phyloP scores from a whole-genome alignment of 1,140 invertebrate genomes.

The Drosophila rhopaloa region DNA sequence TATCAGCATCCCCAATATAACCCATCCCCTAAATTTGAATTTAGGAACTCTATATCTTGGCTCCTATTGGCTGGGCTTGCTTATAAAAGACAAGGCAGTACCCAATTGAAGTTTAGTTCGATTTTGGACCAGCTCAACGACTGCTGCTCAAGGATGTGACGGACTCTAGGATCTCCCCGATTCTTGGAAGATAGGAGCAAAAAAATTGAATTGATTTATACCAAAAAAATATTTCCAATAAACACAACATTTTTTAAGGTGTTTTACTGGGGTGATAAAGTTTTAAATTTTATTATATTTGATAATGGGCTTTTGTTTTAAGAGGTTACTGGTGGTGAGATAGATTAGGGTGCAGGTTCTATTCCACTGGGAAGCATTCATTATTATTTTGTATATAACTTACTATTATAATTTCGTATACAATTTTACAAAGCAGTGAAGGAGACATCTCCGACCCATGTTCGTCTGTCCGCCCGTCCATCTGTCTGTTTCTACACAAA shows the following conservation, averaged over 20 bases:
- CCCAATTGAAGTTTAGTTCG: conserved; percentile 71
- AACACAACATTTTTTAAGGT: background rate
- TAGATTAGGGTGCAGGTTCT: no score
- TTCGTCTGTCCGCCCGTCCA: no score
- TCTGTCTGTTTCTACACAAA: no score
- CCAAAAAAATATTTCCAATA: conserved; percentile 3
- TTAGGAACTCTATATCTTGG: conserved; percentile 39
- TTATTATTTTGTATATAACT: no score
- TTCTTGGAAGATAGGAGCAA: background rate
- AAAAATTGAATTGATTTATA: background rate
- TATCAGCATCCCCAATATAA: conserved; percentile 18
- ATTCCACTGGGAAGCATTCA: no score
- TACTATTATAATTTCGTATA: no score
- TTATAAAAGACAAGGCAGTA: conserved; percentile 62
- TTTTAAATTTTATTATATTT: no score
- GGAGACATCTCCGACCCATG: no score
- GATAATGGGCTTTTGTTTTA: no score
- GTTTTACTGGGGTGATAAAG: conserved; percentile 5
- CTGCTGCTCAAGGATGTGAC: conserved; percentile 11
- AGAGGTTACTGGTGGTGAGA: no score
- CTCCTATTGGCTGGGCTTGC: conserved; percentile 53
- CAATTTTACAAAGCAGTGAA: no score
- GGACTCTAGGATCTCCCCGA: background rate
- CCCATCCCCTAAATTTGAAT: conserved; percentile 28
- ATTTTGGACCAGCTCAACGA: conserved; percentile 7